A percentile compares a stretch with the other conserved stretches of the same genome.
Conservation (phyloP, 2,888 invertebrate species). For the Chalcosyrphus nemorum region DNA sequence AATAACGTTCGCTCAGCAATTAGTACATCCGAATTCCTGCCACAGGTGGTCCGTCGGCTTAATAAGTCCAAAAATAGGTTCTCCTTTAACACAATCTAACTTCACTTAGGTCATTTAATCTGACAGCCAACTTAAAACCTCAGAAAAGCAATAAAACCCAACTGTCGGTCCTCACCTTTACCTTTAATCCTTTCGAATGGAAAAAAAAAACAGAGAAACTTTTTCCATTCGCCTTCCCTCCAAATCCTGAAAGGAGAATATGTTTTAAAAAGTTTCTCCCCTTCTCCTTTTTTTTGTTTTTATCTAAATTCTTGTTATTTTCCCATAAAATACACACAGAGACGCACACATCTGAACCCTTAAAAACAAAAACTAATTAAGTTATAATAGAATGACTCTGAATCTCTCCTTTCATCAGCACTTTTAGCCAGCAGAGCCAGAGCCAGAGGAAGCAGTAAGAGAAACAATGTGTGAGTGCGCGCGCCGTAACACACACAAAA, state of each 20-base stretch:
- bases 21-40: too few species aligned
- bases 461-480: neutral
- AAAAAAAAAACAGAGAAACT: neutral
- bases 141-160: neutral
- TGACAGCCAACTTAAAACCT: neutral
- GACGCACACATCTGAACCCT: neutral
- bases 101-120: neutral
- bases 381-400: slow-evolving; percentile 49
- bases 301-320: slow-evolving; percentile 32
- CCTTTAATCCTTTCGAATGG: neutral
- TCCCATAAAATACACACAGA: slow-evolving; percentile 7
- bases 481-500: neutral
- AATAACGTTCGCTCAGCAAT: too few species aligned
- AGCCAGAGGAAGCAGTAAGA: too few species aligned
- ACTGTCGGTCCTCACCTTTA: neutral
- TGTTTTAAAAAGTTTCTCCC: slow-evolving; percentile 3
- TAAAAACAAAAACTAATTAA: slow-evolving; percentile 57
- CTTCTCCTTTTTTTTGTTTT: neutral
- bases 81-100: neutral
- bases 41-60: too few species aligned
- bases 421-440: neutral
- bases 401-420: slow-evolving; percentile 16
- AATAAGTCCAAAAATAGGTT: neutral
- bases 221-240: neutral
- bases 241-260: slow-evolving; percentile 15